phyloP scores from a whole-genome alignment of 2,797 vertebrate species.

The Crocodylus rhombifer region DNA sequence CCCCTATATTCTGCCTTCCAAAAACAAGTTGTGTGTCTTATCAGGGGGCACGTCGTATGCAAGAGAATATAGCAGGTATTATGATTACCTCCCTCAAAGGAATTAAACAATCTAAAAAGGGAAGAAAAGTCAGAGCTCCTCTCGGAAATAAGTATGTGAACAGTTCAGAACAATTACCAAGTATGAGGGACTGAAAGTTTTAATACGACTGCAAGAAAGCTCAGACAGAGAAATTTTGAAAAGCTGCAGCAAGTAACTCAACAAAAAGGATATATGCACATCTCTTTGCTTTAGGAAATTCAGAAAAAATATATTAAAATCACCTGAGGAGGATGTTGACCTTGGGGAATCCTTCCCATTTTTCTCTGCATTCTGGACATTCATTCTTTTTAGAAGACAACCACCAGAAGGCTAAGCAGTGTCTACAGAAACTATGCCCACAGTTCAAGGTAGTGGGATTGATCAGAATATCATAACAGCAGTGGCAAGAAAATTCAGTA shows the following conservation, averaged over 20 bases:
- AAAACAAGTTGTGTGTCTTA: too few species aligned
- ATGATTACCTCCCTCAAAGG: not conserved
- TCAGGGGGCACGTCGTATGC: too few species aligned
- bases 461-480: slow-evolving; percentile 94
- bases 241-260: not conserved
- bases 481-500: slow-evolving; percentile 93
- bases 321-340: slow-evolving; percentile 96
- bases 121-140: not conserved
- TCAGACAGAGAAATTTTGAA: not conserved
- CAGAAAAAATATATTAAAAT: not conserved
- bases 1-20: too few species aligned
- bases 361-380: slow-evolving; percentile 94
- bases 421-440: slow-evolving; percentile 96
- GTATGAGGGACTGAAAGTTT: not conserved
- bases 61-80: too few species aligned
- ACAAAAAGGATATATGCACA: not conserved
- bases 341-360: slow-evolving; percentile 95
- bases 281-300: not conserved
- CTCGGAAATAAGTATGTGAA: not conserved
- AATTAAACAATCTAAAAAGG: not conserved
- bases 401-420: slow-evolving; percentile 95
- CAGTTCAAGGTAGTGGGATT: slow-evolving; percentile 96
- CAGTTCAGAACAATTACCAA: not conserved
- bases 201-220: not conserved
- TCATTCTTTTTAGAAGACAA: slow-evolving; percentile 90